phyloP scores from a whole-genome alignment of 2,113 vertebrate species.

The Myodes glareolus region DNA sequence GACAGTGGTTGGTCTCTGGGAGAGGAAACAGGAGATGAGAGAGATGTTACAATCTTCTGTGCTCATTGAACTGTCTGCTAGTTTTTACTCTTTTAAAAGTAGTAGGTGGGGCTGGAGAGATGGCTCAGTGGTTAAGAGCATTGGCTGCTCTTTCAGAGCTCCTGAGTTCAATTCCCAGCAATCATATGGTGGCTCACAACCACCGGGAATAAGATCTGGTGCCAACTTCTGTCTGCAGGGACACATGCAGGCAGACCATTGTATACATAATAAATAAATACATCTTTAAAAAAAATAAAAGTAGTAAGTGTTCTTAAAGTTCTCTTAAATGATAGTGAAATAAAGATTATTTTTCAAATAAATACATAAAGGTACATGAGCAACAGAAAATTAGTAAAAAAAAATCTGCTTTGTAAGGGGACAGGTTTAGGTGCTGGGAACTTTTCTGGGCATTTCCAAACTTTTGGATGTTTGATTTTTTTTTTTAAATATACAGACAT shows the following conservation, averaged over 20 bases:
- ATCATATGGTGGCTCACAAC: no score
- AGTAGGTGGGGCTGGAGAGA: no score
- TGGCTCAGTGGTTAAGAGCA: no score
- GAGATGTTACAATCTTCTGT: not conserved
- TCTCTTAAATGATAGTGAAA: not conserved
- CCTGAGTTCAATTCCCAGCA: no score
- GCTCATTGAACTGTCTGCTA: slow-evolving; percentile 31
- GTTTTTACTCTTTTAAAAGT: slow-evolving; percentile 10
- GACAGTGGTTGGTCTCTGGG: not conserved
- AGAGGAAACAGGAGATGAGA: not conserved
- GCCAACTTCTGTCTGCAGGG: no score
- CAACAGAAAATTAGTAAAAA: slow-evolving; percentile 50
- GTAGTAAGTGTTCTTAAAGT: not conserved
- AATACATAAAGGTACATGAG: not conserved
- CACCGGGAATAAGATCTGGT: no score
- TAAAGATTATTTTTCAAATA: slow-evolving; percentile 29
- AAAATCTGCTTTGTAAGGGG: slow-evolving; percentile 33
- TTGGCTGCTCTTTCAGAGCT: no score
- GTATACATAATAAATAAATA: no score
- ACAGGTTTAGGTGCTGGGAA: not conserved
- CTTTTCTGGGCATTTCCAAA: slow-evolving; percentile 46
- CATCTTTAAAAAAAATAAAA: no score
- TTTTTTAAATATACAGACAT: not conserved
- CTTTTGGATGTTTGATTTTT: slow-evolving; percentile 48
- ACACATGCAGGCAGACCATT: no score